A percentile compares a stretch with the other conserved stretches of the same genome.
These are phyloP conservation scores for Hystrix brachyura DNA, from an alignment of 2,113 vertebrate genomes.

Conservation along the genomic window DNA sequence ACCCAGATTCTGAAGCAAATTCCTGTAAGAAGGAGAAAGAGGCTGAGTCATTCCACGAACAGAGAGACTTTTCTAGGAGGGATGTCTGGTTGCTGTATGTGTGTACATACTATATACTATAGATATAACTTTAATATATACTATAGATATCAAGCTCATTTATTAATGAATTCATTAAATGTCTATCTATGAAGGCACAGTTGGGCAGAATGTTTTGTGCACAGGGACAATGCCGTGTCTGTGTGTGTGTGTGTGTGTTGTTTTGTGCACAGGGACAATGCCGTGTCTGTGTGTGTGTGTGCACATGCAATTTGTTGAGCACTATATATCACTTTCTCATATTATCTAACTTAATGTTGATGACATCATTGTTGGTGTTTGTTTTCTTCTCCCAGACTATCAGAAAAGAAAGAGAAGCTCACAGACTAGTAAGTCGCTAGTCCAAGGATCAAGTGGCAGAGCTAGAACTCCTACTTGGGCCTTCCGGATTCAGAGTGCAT, in stretches of 20 bases:
- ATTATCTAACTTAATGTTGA: background rate
- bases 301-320: background rate
- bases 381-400: background rate
- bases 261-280: conserved; percentile 73
- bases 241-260: background rate
- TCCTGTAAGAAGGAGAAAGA: background rate
- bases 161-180: conserved; percentile 86
- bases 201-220: conserved; percentile 77
- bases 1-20: background rate
- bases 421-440: background rate
- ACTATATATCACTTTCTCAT: background rate
- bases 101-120: background rate
- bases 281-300: background rate
- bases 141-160: conserved; percentile 72
- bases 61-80: background rate
- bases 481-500: background rate
- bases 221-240: conserved; percentile 53
- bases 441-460: background rate
- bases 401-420: background rate
- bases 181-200: conserved; percentile 81
- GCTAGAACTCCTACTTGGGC: background rate
- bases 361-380: background rate
- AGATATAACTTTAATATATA: conserved; percentile 52
- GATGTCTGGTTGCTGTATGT: background rate
- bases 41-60: background rate